Base-by-base conservation (phyloP, 2,113 vertebrate genomes). In the Oostethus manadensis region DNA sequence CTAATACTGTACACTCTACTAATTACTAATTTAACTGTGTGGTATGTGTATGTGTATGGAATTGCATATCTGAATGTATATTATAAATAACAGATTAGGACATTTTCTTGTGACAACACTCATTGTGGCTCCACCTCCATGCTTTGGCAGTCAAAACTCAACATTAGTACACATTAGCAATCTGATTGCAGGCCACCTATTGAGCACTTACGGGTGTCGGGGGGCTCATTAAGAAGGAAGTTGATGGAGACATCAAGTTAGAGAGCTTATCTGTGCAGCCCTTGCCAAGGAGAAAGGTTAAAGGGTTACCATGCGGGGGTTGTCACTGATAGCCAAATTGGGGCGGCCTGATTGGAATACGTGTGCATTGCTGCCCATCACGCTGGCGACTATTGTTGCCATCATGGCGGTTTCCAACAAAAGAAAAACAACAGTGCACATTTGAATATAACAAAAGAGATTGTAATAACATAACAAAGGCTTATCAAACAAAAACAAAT, bases 181-280 rank as follows among this genome's bases (percentile, higher is more conserved):
- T 47, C 13, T 17, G 38, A 53, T 53, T 49, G 44, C 57, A 44
- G 46, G 46, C 51, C 51, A 64, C 48, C 48, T 58, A 64, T 62
- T 2, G n/a, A 70, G 20, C 13, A 14, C 38, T 42, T 14, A 42
- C 9, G 23, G 53, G 57, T 48, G 29, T 71, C 50, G 0, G 10
- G 33, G 58, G 47, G 54, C 58, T 79, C 66, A 74, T 83, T 79
- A 79, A 49, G 50, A 57, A 44, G 3, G 55, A 50, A 6, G 48
- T 53, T 57, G 58, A 70, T 66, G 50, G 68, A 78, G 58, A 79
- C 60, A 23, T 71, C 46, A 56, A 23, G 20, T n/a, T 66, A 22
- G 0, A 44, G 46, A 78, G 70, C 70, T 79, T 77, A 76, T 82
- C 75, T 69, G 46, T 45, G 35, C 57, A 50, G 38, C 38, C 3